Evolutionary conservation across 2,113 vertebrate genomes (phyloP).

Genomic region (human): DNA sequence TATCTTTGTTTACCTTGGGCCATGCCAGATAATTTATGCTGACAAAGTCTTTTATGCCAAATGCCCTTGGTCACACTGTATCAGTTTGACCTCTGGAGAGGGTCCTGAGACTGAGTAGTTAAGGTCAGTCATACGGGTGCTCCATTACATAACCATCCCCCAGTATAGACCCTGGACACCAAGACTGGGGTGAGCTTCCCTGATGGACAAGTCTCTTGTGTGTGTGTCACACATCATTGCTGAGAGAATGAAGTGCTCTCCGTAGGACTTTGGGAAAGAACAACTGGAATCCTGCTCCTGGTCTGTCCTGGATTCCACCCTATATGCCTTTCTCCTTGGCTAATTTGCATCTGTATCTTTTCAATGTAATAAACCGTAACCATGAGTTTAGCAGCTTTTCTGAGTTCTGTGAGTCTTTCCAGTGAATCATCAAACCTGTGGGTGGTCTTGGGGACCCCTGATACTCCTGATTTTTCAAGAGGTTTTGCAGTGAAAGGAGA

Average conservation of each 20-base stretch:
- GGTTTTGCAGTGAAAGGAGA: neutral
- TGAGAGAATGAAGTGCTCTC: neutral
- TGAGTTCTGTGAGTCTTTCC: neutral
- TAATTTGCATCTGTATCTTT: neutral
- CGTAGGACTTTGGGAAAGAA: rapidly evolving
- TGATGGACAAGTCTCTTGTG: neutral
- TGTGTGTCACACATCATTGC: neutral
- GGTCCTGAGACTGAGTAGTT: neutral
- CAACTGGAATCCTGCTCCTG: neutral
- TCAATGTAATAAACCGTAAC: neutral
- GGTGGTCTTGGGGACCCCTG: neutral
- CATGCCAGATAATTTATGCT: neutral
- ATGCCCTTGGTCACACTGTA: neutral
- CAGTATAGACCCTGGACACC: neutral
- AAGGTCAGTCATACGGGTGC: no score
- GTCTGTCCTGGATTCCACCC: neutral
- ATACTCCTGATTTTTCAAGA: neutral
- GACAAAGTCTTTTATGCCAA: neutral
- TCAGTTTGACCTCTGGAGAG: neutral
- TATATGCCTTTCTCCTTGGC: neutral
- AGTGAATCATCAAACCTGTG: neutral
- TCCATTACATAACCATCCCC: no score
- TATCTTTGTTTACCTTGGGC: neutral
- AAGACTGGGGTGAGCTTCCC: neutral
- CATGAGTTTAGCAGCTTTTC: neutral